Conservation (phyloP, 2,888 invertebrate genomes). For the Acrobeloides nanus region DNA sequence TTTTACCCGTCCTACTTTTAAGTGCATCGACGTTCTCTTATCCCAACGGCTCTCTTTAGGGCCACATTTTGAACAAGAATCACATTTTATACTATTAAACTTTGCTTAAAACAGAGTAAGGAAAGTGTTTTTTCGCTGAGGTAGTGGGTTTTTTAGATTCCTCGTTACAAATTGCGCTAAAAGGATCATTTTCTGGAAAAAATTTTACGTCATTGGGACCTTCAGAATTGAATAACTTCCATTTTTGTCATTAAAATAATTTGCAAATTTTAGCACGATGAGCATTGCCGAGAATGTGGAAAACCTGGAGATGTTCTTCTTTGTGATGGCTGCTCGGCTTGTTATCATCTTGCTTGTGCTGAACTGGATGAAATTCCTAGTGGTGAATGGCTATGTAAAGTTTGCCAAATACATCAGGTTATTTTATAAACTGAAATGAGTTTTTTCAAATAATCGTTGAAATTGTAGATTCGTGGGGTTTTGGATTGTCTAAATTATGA, state of each 20-base stretch:
- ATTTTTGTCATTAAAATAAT: conserved; percentile 62
- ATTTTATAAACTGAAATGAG: conserved; percentile 14
- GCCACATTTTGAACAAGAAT: too few species aligned
- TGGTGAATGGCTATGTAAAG: conserved; percentile 83
- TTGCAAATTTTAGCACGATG: conserved; percentile 58
- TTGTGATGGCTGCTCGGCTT: conserved; percentile 95
- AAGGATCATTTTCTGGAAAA: conserved; percentile 1
- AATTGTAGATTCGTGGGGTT: conserved; percentile 4
- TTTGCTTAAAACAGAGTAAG: too few species aligned
- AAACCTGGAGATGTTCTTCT: conserved; percentile 77
- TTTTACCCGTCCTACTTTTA: too few species aligned
- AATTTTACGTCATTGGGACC: background rate
- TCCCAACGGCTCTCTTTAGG: too few species aligned
- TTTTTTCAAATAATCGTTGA: conserved; percentile 8
- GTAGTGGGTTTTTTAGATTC: background rate
- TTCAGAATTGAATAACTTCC: background rate
- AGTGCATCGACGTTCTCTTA: too few species aligned
- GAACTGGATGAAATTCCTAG: conserved; percentile 80
- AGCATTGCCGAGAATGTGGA: conserved; percentile 54
- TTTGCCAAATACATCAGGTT: conserved; percentile 78
- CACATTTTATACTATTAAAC: too few species aligned
- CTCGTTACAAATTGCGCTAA: conserved; percentile 3
- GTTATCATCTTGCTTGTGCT: conserved; percentile 91
- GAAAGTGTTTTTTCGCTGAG: too few species aligned
- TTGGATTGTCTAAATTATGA: background rate